Evolutionary conservation across 2,797 vertebrate species (phyloP).

Genomic region (Valencia hispanica): DNA sequence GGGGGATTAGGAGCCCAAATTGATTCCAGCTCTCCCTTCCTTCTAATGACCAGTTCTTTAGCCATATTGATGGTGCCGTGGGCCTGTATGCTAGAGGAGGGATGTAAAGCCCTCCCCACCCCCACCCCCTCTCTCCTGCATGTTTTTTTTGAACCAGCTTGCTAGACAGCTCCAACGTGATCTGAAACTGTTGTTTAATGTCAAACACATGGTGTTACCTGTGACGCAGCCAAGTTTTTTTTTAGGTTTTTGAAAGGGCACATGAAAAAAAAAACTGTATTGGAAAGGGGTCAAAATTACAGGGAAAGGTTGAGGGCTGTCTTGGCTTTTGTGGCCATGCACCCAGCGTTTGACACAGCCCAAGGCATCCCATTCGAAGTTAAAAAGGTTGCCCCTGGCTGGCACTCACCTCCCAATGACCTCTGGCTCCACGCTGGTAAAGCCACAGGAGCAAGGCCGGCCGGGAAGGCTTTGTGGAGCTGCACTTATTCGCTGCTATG

Average conservation of each 20-base stretch:
- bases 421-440: conserved; percentile 87
- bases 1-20: conserved; percentile 94
- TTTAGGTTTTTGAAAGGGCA: conserved; percentile 64
- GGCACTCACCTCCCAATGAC: conserved; percentile 94
- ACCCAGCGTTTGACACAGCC: conserved; percentile 76
- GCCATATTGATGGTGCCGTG: conserved; percentile 66
- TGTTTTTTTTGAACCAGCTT: conserved; percentile 53
- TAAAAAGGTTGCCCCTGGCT: conserved; percentile 88
- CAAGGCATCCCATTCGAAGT: conserved; percentile 77
- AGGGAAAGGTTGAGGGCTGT: conserved; percentile 21
- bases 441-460: conserved; percentile 89
- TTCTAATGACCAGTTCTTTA: conserved; percentile 88
- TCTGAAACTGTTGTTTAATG: conserved; percentile 86
- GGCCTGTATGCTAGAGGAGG: conserved; percentile 58
- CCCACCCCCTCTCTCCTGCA: neutral
- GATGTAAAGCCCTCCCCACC: conserved; percentile 29
- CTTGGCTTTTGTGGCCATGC: conserved; percentile 59
- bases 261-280: conserved; percentile 20
- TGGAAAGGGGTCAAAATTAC: conserved; percentile 8
- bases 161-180: conserved; percentile 79
- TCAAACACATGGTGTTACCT: conserved; percentile 95
- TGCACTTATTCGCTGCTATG: conserved; percentile 92
- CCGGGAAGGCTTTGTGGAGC: conserved; percentile 92
- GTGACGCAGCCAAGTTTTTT: conserved; percentile 62
- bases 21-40: conserved; percentile 92